Conservation (phyloP, 1,140 invertebrate genomes). For the Gryon sp. region DNA sequence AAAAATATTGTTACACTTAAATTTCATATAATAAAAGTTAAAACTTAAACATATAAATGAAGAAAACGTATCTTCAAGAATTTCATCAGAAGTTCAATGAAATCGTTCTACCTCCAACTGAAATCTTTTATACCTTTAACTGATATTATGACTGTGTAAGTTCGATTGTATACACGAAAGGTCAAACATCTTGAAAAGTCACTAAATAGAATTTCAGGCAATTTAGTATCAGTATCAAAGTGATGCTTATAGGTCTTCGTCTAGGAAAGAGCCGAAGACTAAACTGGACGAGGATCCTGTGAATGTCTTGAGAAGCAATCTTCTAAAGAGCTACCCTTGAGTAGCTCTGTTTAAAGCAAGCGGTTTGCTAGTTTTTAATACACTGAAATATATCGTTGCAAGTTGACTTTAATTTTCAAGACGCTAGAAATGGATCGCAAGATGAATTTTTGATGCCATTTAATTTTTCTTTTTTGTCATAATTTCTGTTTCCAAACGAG, state of each 20-base stretch:
- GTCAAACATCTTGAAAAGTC: slow-evolving; percentile 32
- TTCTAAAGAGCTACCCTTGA: slow-evolving; percentile 53
- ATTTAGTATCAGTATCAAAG: slow-evolving; percentile 46
- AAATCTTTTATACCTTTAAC: not conserved
- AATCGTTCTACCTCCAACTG: not conserved
- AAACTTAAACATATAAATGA: too few relatives aligned
- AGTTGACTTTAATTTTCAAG: slow-evolving; percentile 35
- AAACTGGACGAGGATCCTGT: slow-evolving; percentile 27
- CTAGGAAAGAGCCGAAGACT: slow-evolving; percentile 20
- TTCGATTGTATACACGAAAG: slow-evolving; percentile 25
- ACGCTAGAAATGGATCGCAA: slow-evolving; percentile 21
- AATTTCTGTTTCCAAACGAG: not conserved
- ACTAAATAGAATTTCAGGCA: slow-evolving; percentile 42
- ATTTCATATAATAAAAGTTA: too few relatives aligned
- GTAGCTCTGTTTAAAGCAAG: slow-evolving; percentile 49
- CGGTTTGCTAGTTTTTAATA: slow-evolving; percentile 50
- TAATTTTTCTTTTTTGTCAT: slow-evolving; percentile 6
- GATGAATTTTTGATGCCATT: slow-evolving; percentile 10
- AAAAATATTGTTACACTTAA: too few relatives aligned
- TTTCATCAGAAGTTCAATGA: not conserved
- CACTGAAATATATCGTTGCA: slow-evolving; percentile 42
- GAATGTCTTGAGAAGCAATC: slow-evolving; percentile 55
- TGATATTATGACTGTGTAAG: not conserved
- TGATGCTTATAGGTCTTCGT: slow-evolving; percentile 36
- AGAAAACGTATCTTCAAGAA: too few relatives aligned